Base-by-base conservation (phyloP, 30 jellyfish, hydroid and myxozoan genomes). In the Hydractinia echinata region DNA sequence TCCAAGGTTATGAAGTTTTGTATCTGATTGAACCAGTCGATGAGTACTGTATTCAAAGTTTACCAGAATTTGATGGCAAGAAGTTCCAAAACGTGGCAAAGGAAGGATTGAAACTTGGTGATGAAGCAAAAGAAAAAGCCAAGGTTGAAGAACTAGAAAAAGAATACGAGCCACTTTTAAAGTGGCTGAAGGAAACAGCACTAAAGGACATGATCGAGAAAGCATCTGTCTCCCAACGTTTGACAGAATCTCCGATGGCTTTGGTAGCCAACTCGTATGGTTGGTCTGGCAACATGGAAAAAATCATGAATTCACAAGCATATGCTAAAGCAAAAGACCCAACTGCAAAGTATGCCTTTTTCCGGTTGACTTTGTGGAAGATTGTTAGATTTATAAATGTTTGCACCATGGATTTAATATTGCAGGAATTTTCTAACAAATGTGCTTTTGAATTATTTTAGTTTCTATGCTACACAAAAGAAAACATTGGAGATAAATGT, bases 231-330 rank as follows among this genome's bases (percentile, higher is more conserved):
- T 95, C 99, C 11, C 96, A 86, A 21, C 93, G 99, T 66, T 81
- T 95, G 74, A 87, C 97, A 48, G 94, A 89, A 66, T 86, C 98
- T 9, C 97, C 99, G 55, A 90, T 96, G 84, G 97, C 97, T 49
- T 84, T 95, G 49, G 98, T 95, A 76, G 99, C 99, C 0, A 87
- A 95, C 72, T 87, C 97, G 44, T 89, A 89, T 77, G 99, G 99
- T 4, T 95, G 96, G 97, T 89, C 99, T 51, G 99, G 98, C 19
- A 95, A 95, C 72, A 95, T 95, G 99, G 99, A 95, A 78, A 85
- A 98, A 66, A 95, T 95, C 61, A 87, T 95, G 97, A 95, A 90
- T 56, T 95, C 99, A 67, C 99, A 95, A 76, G 98, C 99, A 6
- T 89, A 95, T 73, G 99, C 99, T 11, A 94, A 94, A 71, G 83